Evolutionary conservation across 2,113 vertebrate species (phyloP).

Genomic region (Nibea coibor): DNA sequence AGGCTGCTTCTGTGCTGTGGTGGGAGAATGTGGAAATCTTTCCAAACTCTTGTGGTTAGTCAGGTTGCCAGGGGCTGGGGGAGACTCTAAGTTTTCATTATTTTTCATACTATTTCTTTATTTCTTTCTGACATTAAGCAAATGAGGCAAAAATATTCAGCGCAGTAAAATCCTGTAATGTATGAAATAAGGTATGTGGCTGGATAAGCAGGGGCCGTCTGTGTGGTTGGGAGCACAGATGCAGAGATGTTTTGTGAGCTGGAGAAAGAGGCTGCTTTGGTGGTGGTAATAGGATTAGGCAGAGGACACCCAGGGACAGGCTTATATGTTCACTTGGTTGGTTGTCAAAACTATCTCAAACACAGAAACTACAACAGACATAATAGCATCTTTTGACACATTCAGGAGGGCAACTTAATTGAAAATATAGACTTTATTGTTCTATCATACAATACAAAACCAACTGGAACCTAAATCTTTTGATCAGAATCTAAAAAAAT

Average conservation of each 20-base stretch:
- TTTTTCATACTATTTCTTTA: constrained; percentile 67
- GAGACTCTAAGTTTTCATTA: constrained; percentile 60
- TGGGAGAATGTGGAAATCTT: constrained; percentile 52
- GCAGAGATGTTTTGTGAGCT: constrained; percentile 73
- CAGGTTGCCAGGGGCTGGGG: constrained; percentile 60
- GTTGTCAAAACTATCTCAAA: constrained; percentile 72
- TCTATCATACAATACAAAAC: constrained; percentile 82
- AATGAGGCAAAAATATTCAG: constrained; percentile 74
- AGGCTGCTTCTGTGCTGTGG: constrained; percentile 52
- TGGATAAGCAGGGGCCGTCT: constrained; percentile 63
- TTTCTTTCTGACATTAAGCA: constrained; percentile 76
- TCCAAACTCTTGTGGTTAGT: constrained; percentile 75
- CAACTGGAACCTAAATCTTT: constrained; percentile 75
- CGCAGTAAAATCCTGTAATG: constrained; percentile 70
- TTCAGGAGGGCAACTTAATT: constrained; percentile 70
- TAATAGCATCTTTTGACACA: constrained; percentile 66
- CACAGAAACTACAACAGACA: constrained; percentile 58
- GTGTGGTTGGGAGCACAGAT: constrained; percentile 71
- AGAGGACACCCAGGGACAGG: constrained; percentile 78
- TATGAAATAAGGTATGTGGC: constrained; percentile 73
- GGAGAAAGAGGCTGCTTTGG: constrained; percentile 74
- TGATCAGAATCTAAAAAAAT: constrained; percentile 74
- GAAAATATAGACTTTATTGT: constrained; percentile 89
- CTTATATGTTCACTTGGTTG: constrained; percentile 77
- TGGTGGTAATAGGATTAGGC: constrained; percentile 79